Base-by-base conservation (phyloP, 1,140 invertebrate genomes). In the Ostrea denselamellosa region DNA sequence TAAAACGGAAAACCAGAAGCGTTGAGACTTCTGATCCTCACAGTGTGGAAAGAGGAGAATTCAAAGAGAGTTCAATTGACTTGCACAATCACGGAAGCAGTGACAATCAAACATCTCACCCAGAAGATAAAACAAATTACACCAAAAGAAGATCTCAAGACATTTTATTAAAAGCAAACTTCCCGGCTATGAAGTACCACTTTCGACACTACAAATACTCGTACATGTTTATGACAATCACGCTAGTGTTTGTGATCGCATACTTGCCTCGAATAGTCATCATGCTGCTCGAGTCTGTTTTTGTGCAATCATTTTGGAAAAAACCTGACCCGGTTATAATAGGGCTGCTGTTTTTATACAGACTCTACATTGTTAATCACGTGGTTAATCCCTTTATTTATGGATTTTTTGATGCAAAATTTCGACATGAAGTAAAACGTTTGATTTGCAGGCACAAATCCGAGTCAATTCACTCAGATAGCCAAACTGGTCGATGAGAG, bases 151-250 rank as follows among this genome's bases (percentile, higher is more conserved):
- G 22, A 10, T 62, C 34, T 9, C 58, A 58, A 7, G 52, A 54
- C 3, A 56, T 52, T 25, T 14, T 85, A 3, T 28, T 83, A 19
- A 52, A 52, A 19, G 44, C 44, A 22, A n/a, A 51, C 14, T 65
- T 62, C 19, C 54, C 54, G 28, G 54, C 54, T 22, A 58, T 85
- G 22, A 85, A 85, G 58, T 44, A 83, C 54, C 88, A 89, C 34
- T 89, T 89, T 56, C 56, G 22, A 34, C 58, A 68, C 8, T 83
- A 87, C 56, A 83, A 83, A 53, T 89, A 87, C 85, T 85, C 86
- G 12, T 89, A 89, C 52, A 89, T 89, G 88, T 89, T 89, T 62
- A 89, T 89, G 88, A 85, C 83, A 34, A 89, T 89, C 8, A 89
- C 88, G 17, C 25, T 86, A 9, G 62, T 89, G 17, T 89, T 89